Base-by-base conservation (phyloP, 2,888 invertebrate genomes). In the Eupithecia tripunctaria region DNA sequence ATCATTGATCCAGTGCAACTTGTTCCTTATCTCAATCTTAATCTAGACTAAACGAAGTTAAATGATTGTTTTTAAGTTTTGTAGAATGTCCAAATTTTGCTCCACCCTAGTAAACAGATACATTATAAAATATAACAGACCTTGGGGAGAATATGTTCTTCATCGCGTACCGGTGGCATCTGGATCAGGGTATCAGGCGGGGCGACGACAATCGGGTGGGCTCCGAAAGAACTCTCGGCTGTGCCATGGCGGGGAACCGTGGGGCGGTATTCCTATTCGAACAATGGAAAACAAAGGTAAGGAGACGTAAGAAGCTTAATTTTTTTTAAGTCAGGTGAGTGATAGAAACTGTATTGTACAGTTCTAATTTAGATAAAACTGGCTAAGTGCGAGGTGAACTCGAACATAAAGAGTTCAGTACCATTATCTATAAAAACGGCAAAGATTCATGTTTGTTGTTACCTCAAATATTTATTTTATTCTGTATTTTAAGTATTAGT, bases 131-230 rank as follows among this genome's bases (percentile, higher is more conserved):
- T n/a, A n/a, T 12, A 25, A 51, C 68, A 4, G 41, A 71, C 74
- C 74, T 74, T 74, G n/a, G 74, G 74, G 18, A 71, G 41, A 18
- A n/a, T 32, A 2, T 25, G 15, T 6, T 64, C 64, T 8, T 74
- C 74, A 12, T 68, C 71, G 6, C 41, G 51, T 4, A 36, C n/a
- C 14, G 67, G 73, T 21, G 51, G 47, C 6, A 29, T 29, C 29
- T 3, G 32, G 32, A 32, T 32, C 32, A 32, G 3, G 67, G 68
- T 14, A 51, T 66, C 21, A 29, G 63, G 2, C 32, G 15, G 0
- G 71, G 68, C 12, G 63, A 64, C 70, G 47, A 71, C 32, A 4
- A 62, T 68, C 56, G 10, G 41, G 18, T 69, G 71, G 38, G 71
- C 64, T 63, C 67, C 71, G 25, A 67, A 67, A 15, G 56, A n/a